A percentile compares a stretch with the other conserved stretches of the same genome.
phyloP scores from a whole-genome alignment of 2,888 invertebrate genomes.

The Frankliniella fusca region DNA sequence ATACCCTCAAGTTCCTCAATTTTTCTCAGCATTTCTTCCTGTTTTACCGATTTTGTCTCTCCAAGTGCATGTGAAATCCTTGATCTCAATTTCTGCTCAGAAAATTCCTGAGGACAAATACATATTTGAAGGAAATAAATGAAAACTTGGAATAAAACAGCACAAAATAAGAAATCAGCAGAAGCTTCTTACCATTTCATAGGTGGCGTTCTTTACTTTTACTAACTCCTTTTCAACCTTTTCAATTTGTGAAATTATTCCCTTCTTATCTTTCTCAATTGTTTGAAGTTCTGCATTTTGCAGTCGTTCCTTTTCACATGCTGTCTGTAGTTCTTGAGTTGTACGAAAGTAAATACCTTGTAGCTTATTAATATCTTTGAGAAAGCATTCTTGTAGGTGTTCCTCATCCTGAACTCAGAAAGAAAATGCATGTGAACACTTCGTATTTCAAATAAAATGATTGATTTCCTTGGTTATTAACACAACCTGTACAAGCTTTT shows the following conservation, averaged over 20 bases:
- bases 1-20: not conserved
- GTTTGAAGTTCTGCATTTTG: not conserved
- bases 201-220: not conserved
- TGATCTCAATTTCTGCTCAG: not conserved
- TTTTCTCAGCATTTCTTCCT: conserved; percentile 8
- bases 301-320: not conserved
- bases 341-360: conserved; percentile 9
- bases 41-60: not conserved
- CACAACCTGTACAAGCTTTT: not conserved
- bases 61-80: not conserved
- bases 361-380: not conserved
- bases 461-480: too few relatives aligned
- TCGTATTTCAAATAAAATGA: too few relatives aligned
- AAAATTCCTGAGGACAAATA: not conserved
- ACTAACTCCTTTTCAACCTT: not conserved
- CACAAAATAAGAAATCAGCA: too few relatives aligned
- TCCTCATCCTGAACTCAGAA: not conserved
- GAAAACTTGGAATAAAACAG: not conserved
- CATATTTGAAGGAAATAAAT: not conserved
- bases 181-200: not conserved
- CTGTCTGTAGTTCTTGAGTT: not conserved
- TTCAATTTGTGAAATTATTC: not conserved
- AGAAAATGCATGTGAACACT: not conserved
- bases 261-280: not conserved
- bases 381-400: not conserved